Conservation (phyloP, 2,888 invertebrate species). For the Spatulosminthurus flaviceps region DNA sequence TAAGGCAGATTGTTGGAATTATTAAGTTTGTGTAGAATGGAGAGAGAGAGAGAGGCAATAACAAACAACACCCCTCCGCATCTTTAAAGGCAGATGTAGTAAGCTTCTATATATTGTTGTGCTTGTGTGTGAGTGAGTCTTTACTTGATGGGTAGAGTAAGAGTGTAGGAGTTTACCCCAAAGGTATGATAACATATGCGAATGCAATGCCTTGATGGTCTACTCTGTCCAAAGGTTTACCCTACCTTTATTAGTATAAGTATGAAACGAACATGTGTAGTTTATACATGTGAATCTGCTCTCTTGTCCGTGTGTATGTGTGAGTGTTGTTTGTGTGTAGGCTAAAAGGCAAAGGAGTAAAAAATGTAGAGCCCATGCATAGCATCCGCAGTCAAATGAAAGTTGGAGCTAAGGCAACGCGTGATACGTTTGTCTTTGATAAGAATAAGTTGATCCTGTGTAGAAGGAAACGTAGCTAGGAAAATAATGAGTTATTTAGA, state of each 20-base stretch:
- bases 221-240: neutral
- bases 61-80: conserved; percentile 15
- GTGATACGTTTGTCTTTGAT: conserved; percentile 23
- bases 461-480: neutral
- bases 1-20: conserved; percentile 1
- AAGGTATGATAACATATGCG: conserved; percentile 15
- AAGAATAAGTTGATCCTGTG: neutral
- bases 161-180: conserved; percentile 30
- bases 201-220: neutral
- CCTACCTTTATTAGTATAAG: neutral
- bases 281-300: neutral
- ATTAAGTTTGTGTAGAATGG: no score
- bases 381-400: conserved; percentile 17
- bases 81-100: neutral
- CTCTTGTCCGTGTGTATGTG: no score
- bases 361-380: neutral
- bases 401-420: conserved; percentile 19
- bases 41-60: neutral
- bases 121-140: neutral
- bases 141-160: neutral
- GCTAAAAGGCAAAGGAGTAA: conserved; percentile 18
- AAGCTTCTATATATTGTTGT: neutral
- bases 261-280: neutral
- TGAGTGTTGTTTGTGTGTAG: neutral
- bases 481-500: conserved; percentile 44